These are phyloP conservation scores for Machimus atricapillus DNA, from an alignment of 2,888 invertebrate genomes.

Conservation along the genomic window DNA sequence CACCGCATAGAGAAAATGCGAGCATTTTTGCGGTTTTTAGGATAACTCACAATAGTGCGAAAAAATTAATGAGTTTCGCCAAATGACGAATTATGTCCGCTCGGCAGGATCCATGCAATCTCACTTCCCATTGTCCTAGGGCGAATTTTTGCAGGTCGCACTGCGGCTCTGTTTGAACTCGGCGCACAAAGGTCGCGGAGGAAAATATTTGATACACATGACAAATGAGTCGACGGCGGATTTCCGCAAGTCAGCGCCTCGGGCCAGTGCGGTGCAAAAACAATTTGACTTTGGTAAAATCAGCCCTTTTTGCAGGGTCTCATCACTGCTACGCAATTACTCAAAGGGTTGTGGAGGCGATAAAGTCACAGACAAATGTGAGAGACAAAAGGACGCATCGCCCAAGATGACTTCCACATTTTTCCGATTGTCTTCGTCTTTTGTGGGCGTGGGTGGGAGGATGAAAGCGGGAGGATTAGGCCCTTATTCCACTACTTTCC, in stretches of 20 bases:
- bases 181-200: background rate
- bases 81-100: background rate
- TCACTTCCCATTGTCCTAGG: background rate
- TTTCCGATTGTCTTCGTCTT: background rate
- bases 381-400: background rate
- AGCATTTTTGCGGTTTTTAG: background rate
- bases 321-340: background rate
- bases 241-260: slow-evolving; percentile 13
- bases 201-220: slow-evolving; percentile 24
- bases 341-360: background rate
- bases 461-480: background rate
- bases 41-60: background rate
- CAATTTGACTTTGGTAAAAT: background rate
- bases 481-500: background rate
- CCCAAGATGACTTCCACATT: background rate
- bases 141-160: background rate
- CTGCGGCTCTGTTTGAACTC: background rate
- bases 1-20: background rate
- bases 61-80: background rate
- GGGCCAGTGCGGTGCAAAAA: background rate
- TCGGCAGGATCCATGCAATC: background rate
- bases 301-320: background rate
- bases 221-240: background rate
- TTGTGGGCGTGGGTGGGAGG: background rate
- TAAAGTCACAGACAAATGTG: background rate